Evolutionary conservation across 2,113 vertebrate species (phyloP), one percentile per base, ranked within the genome.

Genomic region (Bambusicola thoracicus): DNA sequence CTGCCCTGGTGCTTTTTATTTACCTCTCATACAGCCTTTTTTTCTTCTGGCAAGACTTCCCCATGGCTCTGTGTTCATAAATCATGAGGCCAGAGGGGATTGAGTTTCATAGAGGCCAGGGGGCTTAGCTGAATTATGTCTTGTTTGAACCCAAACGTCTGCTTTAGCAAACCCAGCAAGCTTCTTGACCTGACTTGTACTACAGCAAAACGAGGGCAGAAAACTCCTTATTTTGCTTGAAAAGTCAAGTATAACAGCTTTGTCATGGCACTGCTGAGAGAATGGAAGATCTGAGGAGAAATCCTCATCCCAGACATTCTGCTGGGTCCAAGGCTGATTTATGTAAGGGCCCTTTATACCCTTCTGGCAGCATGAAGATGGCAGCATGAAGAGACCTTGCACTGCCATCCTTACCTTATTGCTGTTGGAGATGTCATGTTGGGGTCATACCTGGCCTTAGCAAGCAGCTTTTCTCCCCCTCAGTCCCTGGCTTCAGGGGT

Each of bases 161-260:
- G 81, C 81, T 88, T 88, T 67, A 96, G 79, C 7, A 96, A 95
- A 43, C 65, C 68, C 94, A 95, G 89, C 95, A 95, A 93, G 70
- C 93, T 81, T 81, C 85, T 70, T 91, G 96, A 91, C 91, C 94
- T 20, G 74, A 78, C 61, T 95, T 79, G 74, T 84, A 62, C 77
- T 36, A 48, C 53, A 53, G 85, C 65, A 61, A 61, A 53, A n/a
- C 0, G 8, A 96, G 89, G 58, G 49, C 88, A 78, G 77, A 68
- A 58, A 79, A 36, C 83, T 76, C 69, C 75, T 41, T 43, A 8
- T 83, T 96, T 53, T 74, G 40, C 44, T 87, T 13, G 17, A 87
- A 51, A 59, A 93, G 34, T 55, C 55, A 24, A 94, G 34, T 51
- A 5, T 58, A 81, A 41, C 56, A 56, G 72, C 46, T 69, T 81